Conservation (phyloP, 2,113 vertebrate species). For the Myrmecobius fasciatus region DNA sequence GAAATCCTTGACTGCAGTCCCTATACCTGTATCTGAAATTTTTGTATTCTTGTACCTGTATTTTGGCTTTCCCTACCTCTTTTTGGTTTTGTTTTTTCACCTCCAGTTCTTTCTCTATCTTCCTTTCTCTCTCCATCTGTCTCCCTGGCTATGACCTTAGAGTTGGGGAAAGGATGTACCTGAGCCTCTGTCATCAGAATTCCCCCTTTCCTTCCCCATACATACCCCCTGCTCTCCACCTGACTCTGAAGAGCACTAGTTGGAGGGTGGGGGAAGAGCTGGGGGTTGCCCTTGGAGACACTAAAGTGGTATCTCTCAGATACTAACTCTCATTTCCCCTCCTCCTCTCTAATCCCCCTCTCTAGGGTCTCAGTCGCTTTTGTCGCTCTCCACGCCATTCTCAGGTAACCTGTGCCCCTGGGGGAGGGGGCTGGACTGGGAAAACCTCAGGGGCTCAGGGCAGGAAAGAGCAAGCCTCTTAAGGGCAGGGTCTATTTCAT, state of each 20-base stretch:
- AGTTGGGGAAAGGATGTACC: background rate
- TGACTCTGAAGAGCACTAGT: slow-evolving; percentile 29
- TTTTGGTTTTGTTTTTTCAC: background rate
- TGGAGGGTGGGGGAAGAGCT: background rate
- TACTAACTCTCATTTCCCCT: background rate
- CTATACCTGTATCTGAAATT: background rate
- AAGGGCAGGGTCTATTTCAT: background rate
- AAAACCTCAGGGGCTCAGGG: background rate
- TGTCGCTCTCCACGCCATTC: slow-evolving; percentile 86
- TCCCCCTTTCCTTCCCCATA: background rate
- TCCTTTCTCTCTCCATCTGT: background rate
- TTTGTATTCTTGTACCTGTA: background rate
- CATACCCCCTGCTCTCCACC: background rate
- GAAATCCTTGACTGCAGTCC: background rate
- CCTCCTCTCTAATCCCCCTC: slow-evolving; percentile 16
- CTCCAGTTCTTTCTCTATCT: background rate
- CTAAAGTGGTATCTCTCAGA: background rate
- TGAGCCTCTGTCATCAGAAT: slow-evolving; percentile 24
- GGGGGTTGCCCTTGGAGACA: background rate
- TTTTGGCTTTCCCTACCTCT: background rate
- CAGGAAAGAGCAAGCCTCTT: background rate
- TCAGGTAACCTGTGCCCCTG: slow-evolving; percentile 83
- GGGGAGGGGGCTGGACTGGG: background rate
- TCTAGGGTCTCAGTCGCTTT: slow-evolving; percentile 88
- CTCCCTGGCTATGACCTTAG: background rate